phyloP scores from a whole-genome alignment of 2,888 invertebrate genomes.

The Meganola albula region DNA sequence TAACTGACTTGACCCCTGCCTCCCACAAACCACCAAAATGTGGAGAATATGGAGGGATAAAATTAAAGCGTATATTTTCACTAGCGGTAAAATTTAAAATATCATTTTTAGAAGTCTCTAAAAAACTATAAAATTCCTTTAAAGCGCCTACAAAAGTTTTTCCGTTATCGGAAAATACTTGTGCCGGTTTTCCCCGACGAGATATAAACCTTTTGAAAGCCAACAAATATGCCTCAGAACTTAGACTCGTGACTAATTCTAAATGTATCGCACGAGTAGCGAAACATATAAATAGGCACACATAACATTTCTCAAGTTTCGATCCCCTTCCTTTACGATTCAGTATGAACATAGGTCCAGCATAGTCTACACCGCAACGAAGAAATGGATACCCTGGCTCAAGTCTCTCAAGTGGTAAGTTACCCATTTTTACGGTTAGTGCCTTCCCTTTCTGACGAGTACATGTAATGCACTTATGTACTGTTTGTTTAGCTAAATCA shows the following conservation, averaged over 20 bases:
- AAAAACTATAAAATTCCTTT: neutral
- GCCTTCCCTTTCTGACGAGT: neutral
- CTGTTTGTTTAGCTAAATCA: neutral
- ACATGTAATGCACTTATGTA: neutral
- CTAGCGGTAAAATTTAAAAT: neutral
- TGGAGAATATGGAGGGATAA: slow-evolving; percentile 2
- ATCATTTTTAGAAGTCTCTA: neutral
- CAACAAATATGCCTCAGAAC: neutral
- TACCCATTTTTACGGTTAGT: neutral
- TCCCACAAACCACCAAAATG: slow-evolving; percentile 3
- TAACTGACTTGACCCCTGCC: slow-evolving; percentile 1
- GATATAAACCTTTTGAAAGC: slow-evolving; percentile 1
- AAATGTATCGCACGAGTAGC: neutral
- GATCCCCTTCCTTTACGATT: slow-evolving; percentile 1
- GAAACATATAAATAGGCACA: slow-evolving; percentile 2
- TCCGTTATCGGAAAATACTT: slow-evolving; percentile 2
- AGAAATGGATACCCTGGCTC: neutral
- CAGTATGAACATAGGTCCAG: slow-evolving; percentile 1
- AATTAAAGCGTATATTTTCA: slow-evolving; percentile 1
- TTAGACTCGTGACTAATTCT: neutral
- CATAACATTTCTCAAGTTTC: neutral
- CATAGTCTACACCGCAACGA: slow-evolving; percentile 2
- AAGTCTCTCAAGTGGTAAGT: neutral
- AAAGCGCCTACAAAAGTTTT: slow-evolving; percentile 1
- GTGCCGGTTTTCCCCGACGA: slow-evolving; percentile 1